Percentiles rank a stretch among this genome's conserved stretches.
Evolutionary conservation across 2,888 invertebrate species (phyloP).

Genomic region (Gerris lacustris): DNA sequence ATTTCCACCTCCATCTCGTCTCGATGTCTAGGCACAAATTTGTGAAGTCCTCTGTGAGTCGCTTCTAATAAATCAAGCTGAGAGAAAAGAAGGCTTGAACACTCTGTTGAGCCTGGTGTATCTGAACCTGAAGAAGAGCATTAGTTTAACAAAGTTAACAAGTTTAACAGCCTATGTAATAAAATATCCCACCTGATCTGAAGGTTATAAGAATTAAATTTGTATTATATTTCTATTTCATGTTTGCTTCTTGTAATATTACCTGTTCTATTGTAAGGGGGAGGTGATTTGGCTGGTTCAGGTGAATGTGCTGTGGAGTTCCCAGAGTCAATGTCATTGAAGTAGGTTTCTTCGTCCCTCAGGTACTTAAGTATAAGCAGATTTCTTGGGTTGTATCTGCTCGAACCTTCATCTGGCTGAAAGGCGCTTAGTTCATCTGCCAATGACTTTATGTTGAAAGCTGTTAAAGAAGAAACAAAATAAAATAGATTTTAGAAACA

Average conservation of each 20-base stretch:
- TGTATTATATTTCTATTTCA: too few species aligned
- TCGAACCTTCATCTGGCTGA: conserved; percentile 24
- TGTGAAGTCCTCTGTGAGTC: conserved; percentile 88
- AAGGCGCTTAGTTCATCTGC: conserved; percentile 33
- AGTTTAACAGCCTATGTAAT: neutral
- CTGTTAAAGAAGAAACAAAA: conserved; percentile 38
- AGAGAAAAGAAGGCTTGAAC: conserved; percentile 54
- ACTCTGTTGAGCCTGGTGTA: conserved; percentile 27
- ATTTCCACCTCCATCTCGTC: conserved; percentile 95
- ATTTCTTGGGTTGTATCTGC: conserved; percentile 36
- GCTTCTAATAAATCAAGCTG: conserved; percentile 79
- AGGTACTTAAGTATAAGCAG: conserved; percentile 60
- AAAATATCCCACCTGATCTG: neutral
- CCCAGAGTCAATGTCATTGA: conserved; percentile 71
- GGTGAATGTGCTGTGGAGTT: conserved; percentile 87
- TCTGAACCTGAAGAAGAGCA: conserved; percentile 25
- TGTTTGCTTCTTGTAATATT: neutral
- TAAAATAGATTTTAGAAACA: neutral
- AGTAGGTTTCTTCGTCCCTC: conserved; percentile 63
- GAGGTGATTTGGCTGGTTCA: conserved; percentile 64
- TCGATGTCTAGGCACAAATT: conserved; percentile 86
- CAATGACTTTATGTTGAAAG: conserved; percentile 37
- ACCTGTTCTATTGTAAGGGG: neutral
- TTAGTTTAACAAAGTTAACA: conserved; percentile 7
- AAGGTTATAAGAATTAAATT: too few species aligned